phyloP scores from a whole-genome alignment of 2,113 vertebrate species.

The Anguilla rostrata region DNA sequence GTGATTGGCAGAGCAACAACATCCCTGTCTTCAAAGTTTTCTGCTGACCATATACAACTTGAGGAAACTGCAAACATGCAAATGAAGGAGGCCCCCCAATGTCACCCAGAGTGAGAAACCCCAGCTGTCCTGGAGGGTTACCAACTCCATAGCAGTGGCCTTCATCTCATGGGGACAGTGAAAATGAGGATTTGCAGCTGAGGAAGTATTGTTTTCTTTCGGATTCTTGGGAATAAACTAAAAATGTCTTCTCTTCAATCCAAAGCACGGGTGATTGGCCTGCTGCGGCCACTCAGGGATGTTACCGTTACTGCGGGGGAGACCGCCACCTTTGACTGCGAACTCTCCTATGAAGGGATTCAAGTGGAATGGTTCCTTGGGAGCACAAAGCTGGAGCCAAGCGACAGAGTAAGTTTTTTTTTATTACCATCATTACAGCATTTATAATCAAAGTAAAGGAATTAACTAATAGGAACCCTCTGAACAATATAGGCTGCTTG shows the following conservation, averaged over 20 bases:
- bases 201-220: constrained; percentile 52
- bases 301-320: constrained; percentile 92
- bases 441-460: neutral
- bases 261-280: constrained; percentile 88
- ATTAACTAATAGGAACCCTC: neutral
- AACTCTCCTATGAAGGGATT: constrained; percentile 93
- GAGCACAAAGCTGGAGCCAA: constrained; percentile 87
- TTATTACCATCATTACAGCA: neutral
- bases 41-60: constrained; percentile 75
- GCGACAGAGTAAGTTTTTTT: constrained; percentile 83
- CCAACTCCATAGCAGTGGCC: constrained; percentile 50
- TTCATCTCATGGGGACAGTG: constrained; percentile 63
- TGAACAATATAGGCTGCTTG: neutral
- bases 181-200: constrained; percentile 70
- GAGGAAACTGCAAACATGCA: constrained; percentile 68
- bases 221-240: constrained; percentile 62
- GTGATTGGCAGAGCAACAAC: constrained; percentile 76
- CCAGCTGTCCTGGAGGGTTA: constrained; percentile 51
- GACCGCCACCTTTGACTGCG: constrained; percentile 93
- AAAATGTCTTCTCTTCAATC: constrained; percentile 80
- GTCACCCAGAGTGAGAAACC: constrained; percentile 52
- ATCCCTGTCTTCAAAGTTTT: constrained; percentile 65
- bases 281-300: constrained; percentile 84
- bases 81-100: constrained; percentile 67
- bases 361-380: constrained; percentile 92